Conservation (phyloP, 2,888 invertebrate species). For the Phyto melanocephala region DNA sequence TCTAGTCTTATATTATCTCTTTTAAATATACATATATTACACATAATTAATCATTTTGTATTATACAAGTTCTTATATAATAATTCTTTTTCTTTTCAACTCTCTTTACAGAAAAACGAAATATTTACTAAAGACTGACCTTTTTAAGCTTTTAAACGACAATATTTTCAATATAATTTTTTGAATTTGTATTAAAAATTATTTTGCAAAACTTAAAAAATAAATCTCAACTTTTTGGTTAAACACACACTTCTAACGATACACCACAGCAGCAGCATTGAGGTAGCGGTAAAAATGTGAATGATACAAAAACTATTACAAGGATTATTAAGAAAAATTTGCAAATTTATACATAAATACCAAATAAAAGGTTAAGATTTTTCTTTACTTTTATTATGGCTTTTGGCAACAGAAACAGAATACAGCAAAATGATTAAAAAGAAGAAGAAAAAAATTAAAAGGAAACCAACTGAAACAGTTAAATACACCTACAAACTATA, state of each 20-base stretch:
- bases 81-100: neutral
- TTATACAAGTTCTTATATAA: no score
- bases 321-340: slow-evolving; percentile 34
- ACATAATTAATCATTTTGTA: no score
- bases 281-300: neutral
- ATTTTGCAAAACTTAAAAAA: slow-evolving; percentile 55
- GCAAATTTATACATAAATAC: slow-evolving; percentile 12
- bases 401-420: slow-evolving; percentile 25
- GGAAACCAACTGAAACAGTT: slow-evolving; percentile 48
- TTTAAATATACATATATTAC: no score
- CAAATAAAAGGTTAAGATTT: slow-evolving; percentile 40
- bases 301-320: slow-evolving; percentile 31
- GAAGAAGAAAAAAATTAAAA: neutral
- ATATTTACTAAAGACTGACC: slow-evolving; percentile 79
- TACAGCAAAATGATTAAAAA: neutral
- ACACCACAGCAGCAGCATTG: slow-evolving; percentile 4
- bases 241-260: slow-evolving; percentile 35
- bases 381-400: slow-evolving; percentile 10
- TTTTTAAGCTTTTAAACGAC: slow-evolving; percentile 79
- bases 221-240: slow-evolving; percentile 34
- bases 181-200: slow-evolving; percentile 60
- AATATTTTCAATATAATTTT: slow-evolving; percentile 75
- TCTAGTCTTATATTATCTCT: no score
- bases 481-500: slow-evolving; percentile 56
- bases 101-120: slow-evolving; percentile 66